Percentiles rank a stretch among this genome's conserved stretches.
phyloP scores from a whole-genome alignment of 1,140 invertebrate genomes.

The Scaptomyza montana region DNA sequence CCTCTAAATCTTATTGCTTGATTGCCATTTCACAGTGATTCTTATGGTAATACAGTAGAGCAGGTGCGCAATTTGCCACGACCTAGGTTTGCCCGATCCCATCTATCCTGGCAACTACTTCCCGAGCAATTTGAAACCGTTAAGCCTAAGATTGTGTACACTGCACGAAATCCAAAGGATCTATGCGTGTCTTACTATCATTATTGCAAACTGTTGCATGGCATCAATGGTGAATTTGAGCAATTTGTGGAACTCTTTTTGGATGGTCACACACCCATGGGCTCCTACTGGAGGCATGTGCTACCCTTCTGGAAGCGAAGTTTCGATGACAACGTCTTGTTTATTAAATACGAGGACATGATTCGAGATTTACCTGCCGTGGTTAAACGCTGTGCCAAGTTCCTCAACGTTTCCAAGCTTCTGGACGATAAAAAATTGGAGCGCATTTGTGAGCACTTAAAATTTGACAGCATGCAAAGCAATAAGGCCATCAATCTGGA shows the following conservation, averaged over 20 bases:
- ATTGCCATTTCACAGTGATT: constrained; percentile 27
- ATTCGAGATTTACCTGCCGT: constrained; percentile 88
- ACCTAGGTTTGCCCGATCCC: constrained; percentile 91
- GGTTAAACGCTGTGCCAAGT: constrained; percentile 88
- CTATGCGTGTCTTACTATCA: constrained; percentile 96
- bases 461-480: constrained; percentile 91
- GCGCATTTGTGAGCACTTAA: constrained; percentile 89
- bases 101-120: constrained; percentile 90
- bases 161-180: constrained; percentile 96
- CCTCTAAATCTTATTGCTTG: no score
- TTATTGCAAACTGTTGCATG: constrained; percentile 90
- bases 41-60: constrained; percentile 83
- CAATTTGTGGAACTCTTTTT: constrained; percentile 92
- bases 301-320: constrained; percentile 89
- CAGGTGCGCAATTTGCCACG: constrained; percentile 87
- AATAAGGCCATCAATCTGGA: constrained; percentile 91
- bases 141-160: constrained; percentile 94
- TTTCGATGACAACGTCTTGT: constrained; percentile 90
- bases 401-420: constrained; percentile 87
- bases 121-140: constrained; percentile 87
- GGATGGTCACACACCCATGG: constrained; percentile 87
- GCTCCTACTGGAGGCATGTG: constrained; percentile 89
- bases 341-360: constrained; percentile 95
- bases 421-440: constrained; percentile 87
- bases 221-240: constrained; percentile 89